These are phyloP conservation scores for Labeo catla DNA, from an alignment of 2,113 vertebrate species.

Conservation along the genomic window DNA sequence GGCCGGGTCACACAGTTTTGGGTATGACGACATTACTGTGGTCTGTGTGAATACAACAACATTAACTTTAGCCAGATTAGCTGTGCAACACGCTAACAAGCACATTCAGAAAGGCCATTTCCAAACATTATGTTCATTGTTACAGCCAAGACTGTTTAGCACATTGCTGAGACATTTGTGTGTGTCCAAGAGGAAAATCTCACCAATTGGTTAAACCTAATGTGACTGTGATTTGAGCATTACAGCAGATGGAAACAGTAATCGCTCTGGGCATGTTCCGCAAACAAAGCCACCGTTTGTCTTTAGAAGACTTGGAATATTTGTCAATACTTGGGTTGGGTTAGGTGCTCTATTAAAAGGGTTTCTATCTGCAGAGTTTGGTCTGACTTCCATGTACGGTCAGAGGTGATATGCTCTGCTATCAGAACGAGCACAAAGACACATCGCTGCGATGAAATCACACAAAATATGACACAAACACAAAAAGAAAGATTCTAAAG, in stretches of 20 bases:
- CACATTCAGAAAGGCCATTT: background rate
- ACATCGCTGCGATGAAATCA: background rate
- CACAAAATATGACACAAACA: constrained; percentile 4
- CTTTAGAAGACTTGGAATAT: background rate
- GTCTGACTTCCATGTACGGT: no score
- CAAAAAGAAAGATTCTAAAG: background rate
- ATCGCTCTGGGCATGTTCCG: background rate
- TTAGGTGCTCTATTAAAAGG: background rate
- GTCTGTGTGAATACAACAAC: background rate
- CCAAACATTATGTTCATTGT: background rate
- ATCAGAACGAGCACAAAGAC: background rate
- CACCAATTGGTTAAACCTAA: background rate
- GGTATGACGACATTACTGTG: background rate
- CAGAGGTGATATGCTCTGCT: background rate
- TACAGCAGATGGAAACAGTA: background rate
- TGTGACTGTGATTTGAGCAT: background rate
- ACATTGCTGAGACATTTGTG: background rate
- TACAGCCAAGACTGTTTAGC: background rate
- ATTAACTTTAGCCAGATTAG: background rate
- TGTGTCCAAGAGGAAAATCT: background rate
- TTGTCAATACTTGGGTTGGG: background rate
- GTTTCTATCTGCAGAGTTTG: background rate
- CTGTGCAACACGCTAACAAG: background rate
- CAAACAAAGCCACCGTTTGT: background rate
- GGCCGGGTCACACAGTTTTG: background rate